A percentile compares a stretch with the other conserved stretches of the same genome.
These are phyloP conservation scores for Pseudorectes ferrugineus DNA, from an alignment of 2,113 vertebrate genomes.

Conservation along the genomic window DNA sequence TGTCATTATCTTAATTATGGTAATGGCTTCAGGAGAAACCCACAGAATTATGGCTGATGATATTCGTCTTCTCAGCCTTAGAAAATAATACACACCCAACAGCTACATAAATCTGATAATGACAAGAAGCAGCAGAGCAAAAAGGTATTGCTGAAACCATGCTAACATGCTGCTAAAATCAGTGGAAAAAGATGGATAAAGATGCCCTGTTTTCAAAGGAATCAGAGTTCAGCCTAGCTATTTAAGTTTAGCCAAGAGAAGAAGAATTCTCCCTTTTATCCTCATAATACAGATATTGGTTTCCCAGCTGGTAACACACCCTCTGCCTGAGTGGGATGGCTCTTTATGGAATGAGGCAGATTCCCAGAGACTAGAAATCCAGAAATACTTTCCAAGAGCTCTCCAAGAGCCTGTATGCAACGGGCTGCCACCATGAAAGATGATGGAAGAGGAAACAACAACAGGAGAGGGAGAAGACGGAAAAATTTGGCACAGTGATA, in stretches of 20 bases:
- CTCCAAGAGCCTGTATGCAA: neutral
- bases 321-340: neutral
- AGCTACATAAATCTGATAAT: constrained; percentile 12
- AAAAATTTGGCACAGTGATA: accelerated
- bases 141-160: neutral
- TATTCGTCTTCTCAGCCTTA: constrained; percentile 29
- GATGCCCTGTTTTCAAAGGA: neutral
- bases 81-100: constrained; percentile 37
- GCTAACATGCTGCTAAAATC: neutral
- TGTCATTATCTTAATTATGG: constrained; percentile 65
- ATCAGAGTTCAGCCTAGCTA: neutral
- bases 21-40: constrained; percentile 61
- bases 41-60: constrained; percentile 46
- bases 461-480: neutral
- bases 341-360: neutral
- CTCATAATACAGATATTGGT: neutral
- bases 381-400: neutral
- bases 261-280: neutral
- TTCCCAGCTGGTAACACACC: neutral
- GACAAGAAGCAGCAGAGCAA: neutral
- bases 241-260: neutral
- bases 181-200: neutral
- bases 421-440: neutral
- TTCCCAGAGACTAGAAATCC: neutral
- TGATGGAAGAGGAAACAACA: neutral